Evolutionary conservation across 1,140 invertebrate species (phyloP).

Genomic region (Solenopsis invicta): DNA sequence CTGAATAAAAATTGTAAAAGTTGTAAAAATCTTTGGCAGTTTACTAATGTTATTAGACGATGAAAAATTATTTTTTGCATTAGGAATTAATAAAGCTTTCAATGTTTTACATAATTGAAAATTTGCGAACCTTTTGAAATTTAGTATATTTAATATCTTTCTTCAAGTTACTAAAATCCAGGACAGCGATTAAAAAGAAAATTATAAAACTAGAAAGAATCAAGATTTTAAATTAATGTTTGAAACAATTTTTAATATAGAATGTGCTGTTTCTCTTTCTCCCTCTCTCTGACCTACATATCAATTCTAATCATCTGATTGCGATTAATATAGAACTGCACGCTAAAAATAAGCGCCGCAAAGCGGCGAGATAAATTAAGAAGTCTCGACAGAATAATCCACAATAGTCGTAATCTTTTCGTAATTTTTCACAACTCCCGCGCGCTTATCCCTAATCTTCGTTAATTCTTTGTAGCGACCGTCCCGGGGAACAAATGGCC

Average conservation of each 20-base stretch:
- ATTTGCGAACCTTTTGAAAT: background rate
- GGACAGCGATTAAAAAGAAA: background rate
- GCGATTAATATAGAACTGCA: background rate
- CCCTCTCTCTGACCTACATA: background rate
- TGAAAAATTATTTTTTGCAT: background rate
- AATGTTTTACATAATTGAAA: background rate
- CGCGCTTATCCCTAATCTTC: slow-evolving; percentile 49
- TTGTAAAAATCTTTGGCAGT: background rate
- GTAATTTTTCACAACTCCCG: slow-evolving; percentile 42
- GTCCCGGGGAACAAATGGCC: slow-evolving; percentile 56
- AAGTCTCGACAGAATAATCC: slow-evolving; percentile 10
- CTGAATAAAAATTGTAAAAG: background rate
- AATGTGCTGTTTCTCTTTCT: background rate
- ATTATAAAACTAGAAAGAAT: background rate
- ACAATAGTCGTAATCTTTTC: slow-evolving; percentile 14
- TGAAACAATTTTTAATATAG: background rate
- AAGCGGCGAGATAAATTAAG: background rate
- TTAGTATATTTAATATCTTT: background rate
- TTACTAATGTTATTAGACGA: background rate
- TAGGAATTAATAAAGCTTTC: background rate
- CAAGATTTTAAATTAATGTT: background rate
- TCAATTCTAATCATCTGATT: background rate
- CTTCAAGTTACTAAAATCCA: background rate
- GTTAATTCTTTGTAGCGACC: slow-evolving; percentile 55
- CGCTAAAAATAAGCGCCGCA: background rate